These are phyloP conservation scores for Machimus rusticus DNA, from an alignment of 2,888 invertebrate species.

Conservation along the genomic window DNA sequence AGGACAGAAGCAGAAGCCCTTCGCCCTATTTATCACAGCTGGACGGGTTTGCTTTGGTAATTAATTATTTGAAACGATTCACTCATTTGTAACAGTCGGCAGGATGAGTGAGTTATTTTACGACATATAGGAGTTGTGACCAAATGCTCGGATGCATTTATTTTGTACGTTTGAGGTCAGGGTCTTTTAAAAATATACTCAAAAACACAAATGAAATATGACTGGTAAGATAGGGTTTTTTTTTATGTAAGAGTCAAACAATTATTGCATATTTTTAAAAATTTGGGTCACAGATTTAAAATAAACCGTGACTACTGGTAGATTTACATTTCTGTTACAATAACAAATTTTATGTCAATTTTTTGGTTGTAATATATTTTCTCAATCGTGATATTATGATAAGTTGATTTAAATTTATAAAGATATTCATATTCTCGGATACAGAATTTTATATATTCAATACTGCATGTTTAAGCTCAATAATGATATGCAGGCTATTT, in stretches of 20 bases:
- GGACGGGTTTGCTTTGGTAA: background rate
- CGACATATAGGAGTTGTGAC: background rate
- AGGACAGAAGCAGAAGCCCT: background rate
- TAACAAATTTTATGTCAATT: no score
- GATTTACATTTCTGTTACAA: no score
- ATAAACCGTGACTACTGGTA: no score
- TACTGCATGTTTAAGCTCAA: no score
- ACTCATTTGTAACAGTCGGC: background rate
- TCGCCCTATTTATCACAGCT: background rate
- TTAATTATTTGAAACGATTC: background rate
- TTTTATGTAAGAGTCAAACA: background rate
- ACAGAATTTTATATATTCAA: no score
- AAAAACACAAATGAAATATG: background rate
- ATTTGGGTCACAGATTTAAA: no score
- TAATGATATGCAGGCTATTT: no score
- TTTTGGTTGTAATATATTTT: no score
- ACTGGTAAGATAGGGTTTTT: background rate
- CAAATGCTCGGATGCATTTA: background rate
- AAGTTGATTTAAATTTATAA: no score
- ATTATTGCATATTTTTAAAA: background rate
- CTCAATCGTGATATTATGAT: no score
- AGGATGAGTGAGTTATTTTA: background rate
- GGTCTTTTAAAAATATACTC: background rate
- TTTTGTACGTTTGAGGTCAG: background rate
- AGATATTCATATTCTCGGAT: no score